Conservation (phyloP, 2,797 vertebrate genomes). For the Rhinichthys osculus region DNA sequence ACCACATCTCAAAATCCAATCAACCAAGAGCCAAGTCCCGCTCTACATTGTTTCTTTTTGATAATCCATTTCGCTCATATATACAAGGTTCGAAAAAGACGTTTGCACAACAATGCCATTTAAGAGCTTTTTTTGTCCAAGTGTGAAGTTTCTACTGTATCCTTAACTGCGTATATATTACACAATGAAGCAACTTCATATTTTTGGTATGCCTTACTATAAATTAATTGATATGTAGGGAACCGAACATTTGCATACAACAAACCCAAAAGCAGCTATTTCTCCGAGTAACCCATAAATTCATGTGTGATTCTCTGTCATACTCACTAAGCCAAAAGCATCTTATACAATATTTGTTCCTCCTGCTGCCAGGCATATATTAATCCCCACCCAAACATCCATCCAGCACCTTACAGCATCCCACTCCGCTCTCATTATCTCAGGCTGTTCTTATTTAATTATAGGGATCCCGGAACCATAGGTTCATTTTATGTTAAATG, state of each 20-base stretch:
- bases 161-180: neutral
- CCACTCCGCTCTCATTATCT: constrained; percentile 75
- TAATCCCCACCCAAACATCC: constrained; percentile 49
- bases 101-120: neutral
- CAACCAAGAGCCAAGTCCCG: neutral
- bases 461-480: constrained; percentile 73
- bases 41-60: neutral
- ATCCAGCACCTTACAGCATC: constrained; percentile 56
- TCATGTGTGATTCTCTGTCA: constrained; percentile 7
- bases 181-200: neutral
- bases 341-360: constrained; percentile 15
- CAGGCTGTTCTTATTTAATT: constrained; percentile 79
- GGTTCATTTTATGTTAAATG: constrained; percentile 74
- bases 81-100: neutral
- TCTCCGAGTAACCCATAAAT: neutral
- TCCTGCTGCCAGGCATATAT: constrained; percentile 34
- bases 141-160: neutral
- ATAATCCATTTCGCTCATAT: no score
- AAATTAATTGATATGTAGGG: neutral
- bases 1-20: neutral
- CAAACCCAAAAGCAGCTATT: constrained; percentile 4
- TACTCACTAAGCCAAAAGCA: constrained; percentile 10
- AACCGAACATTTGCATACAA: neutral
- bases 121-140: no score
- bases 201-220: neutral